phyloP scores from a whole-genome alignment of 1,140 invertebrate species.

The Apis mellifera region Amel_HAv3.1 CM009932.2:5290001-5290500 shows the following conservation, averaged over 20 bases:
- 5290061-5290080: neutral
- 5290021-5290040: neutral
- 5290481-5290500: constrained; percentile 12
- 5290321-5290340: neutral
- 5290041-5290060: neutral
- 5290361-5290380: constrained; percentile 1
- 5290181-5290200: too few species aligned
- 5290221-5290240: constrained; percentile 14
- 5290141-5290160: neutral
- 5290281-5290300: constrained; percentile 4
- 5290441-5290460: neutral
- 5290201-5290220: neutral
- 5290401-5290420: neutral
- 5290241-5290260: constrained; percentile 20
- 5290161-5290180: neutral
- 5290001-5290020: constrained; percentile 9
- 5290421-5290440: constrained; percentile 6
- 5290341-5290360: constrained; percentile 11
- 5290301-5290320: neutral
- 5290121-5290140: neutral
- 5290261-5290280: constrained; percentile 7
- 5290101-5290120: constrained; percentile 20
- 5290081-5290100: neutral
- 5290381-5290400: neutral
- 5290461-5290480: neutral